phyloP scores from a whole-genome alignment of 2,113 vertebrate species.

The Motacilla alba region DNA sequence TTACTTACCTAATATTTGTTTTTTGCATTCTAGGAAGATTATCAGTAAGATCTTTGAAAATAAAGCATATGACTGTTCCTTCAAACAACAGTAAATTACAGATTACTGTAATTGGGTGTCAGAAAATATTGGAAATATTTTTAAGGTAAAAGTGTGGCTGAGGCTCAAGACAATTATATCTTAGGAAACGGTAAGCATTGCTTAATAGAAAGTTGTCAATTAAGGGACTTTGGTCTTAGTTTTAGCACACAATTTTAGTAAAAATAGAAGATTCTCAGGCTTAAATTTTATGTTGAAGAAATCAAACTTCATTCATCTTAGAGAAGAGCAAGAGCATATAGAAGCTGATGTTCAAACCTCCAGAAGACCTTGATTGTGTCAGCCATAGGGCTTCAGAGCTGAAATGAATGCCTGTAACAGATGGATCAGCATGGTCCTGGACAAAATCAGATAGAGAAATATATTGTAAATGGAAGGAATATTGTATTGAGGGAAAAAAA shows the following conservation, averaged over 20 bases:
- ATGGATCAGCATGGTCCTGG: neutral
- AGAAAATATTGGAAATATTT: neutral
- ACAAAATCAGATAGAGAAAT: neutral
- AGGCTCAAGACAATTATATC: neutral
- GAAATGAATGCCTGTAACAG: neutral
- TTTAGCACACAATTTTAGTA: neutral
- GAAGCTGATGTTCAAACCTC: neutral
- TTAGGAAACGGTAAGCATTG: neutral
- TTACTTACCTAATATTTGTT: neutral
- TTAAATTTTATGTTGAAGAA: neutral
- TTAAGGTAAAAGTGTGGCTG: neutral
- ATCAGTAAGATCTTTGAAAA: neutral
- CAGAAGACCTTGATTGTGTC: neutral
- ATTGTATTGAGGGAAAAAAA: neutral
- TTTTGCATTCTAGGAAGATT: neutral
- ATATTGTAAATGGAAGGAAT: neutral
- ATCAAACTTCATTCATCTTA: neutral
- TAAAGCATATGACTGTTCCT: neutral
- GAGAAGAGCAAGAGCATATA: neutral
- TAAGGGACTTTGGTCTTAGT: neutral
- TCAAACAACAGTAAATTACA: neutral
- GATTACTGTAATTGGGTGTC: neutral
- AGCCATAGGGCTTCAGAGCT: neutral
- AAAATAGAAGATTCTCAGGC: neutral
- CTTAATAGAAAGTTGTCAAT: neutral